phyloP scores from a whole-genome alignment of 2,888 invertebrate species.

The Ischnus inquisitorius region DNA sequence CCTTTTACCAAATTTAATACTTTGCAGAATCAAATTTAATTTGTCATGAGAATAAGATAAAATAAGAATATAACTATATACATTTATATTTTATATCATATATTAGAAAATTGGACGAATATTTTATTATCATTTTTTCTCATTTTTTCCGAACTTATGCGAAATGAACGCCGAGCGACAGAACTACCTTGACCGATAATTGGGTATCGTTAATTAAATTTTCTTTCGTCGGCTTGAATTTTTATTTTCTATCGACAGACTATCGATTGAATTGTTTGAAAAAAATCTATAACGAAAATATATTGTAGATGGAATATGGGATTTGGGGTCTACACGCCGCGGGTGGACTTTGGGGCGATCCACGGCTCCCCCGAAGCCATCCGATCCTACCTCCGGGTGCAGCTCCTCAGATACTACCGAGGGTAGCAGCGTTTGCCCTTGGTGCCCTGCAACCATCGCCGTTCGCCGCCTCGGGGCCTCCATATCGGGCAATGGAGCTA shows the following conservation, averaged over 20 bases:
- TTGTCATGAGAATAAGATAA: no score
- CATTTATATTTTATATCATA: no score
- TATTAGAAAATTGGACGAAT: no score
- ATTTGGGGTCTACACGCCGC: constrained; percentile 84
- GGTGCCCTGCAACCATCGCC: constrained; percentile 79
- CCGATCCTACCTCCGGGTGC: constrained; percentile 80
- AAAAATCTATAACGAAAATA: neutral
- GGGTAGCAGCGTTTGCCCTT: constrained; percentile 80
- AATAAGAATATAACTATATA: no score
- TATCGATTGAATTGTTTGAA: neutral
- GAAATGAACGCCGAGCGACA: no score
- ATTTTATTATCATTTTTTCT: no score
- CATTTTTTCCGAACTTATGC: no score
- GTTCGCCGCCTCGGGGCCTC: constrained; percentile 73
- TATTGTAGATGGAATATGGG: constrained; percentile 84
- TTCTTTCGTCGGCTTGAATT: neutral
- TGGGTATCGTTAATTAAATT: neutral
- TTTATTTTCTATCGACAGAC: neutral
- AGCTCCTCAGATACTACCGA: constrained; percentile 79
- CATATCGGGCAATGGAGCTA: constrained; percentile 82
- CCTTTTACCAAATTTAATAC: no score
- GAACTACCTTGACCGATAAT: no score
- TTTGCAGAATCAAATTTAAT: no score
- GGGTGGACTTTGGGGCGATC: constrained; percentile 84
- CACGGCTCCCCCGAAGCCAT: constrained; percentile 82